phyloP scores from a whole-genome alignment of 2,888 invertebrate species.

The Sicus ferrugineus region DNA sequence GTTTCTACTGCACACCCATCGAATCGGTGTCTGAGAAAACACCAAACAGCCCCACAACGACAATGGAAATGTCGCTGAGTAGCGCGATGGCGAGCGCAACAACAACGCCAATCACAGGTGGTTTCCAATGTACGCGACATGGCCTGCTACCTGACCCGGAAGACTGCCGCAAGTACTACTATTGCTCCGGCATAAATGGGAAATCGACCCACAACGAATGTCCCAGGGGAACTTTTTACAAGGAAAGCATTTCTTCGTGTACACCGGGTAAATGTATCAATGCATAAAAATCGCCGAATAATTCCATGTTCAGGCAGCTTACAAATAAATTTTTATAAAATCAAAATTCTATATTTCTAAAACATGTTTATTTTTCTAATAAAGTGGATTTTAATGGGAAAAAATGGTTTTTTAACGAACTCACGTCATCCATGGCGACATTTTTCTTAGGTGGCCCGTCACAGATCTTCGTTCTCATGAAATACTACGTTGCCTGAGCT shows the following conservation, averaged over 20 bases:
- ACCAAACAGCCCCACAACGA: neutral
- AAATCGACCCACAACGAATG: conserved; percentile 51
- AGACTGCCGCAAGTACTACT: conserved; percentile 59
- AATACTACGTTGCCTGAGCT: too few relatives aligned
- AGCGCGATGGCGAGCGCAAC: neutral
- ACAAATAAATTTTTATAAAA: neutral
- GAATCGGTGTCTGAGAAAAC: neutral
- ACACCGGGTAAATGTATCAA: conserved; percentile 52
- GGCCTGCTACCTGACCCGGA: conserved; percentile 53
- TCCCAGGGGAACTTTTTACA: conserved; percentile 56
- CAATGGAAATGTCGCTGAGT: neutral
- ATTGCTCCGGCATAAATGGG: conserved; percentile 53
- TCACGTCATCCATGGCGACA: too few relatives aligned
- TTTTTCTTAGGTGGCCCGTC: too few relatives aligned
- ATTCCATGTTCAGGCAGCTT: neutral
- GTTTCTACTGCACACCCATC: conserved; percentile 39
- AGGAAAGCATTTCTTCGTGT: conserved; percentile 50
- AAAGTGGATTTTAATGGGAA: too few relatives aligned
- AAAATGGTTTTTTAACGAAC: too few relatives aligned
- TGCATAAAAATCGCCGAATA: conserved; percentile 1
- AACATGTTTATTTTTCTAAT: neutral
- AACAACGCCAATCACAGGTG: neutral
- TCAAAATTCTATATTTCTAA: neutral
- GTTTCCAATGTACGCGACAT: conserved; percentile 34
- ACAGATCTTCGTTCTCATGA: too few relatives aligned